phyloP scores from a whole-genome alignment of 1,140 invertebrate species.

The Drosophila ogumai region DNA sequence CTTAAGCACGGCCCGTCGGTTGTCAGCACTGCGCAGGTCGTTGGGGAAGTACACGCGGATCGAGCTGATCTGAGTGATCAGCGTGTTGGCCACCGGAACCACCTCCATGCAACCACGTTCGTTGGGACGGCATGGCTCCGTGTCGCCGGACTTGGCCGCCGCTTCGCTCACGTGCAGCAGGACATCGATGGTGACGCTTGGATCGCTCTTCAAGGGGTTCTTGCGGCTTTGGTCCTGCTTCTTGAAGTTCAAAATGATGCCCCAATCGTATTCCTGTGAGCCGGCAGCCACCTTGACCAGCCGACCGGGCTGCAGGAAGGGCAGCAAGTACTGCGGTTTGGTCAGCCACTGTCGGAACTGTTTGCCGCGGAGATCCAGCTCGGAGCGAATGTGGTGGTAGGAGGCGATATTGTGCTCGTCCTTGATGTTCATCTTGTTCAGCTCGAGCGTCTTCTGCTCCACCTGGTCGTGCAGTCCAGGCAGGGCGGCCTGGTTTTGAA shows the following conservation, averaged over 20 bases:
- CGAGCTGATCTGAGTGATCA: constrained; percentile 95
- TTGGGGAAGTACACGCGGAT: constrained; percentile 95
- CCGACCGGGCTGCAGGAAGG: constrained; percentile 97
- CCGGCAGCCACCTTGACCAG: constrained; percentile 96
- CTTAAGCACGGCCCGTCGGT: constrained; percentile 93
- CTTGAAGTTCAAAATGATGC: constrained; percentile 96
- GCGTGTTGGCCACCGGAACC: constrained; percentile 92
- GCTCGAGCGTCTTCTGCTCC: constrained; percentile 89
- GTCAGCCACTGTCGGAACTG: constrained; percentile 93
- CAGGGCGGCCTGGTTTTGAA: constrained; percentile 98
- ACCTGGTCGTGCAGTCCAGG: constrained; percentile 94
- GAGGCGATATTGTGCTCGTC: constrained; percentile 92
- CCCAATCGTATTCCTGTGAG: constrained; percentile 97
- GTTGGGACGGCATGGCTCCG: constrained; percentile 88
- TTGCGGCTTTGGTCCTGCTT: constrained; percentile 87
- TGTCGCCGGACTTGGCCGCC: constrained; percentile 87
- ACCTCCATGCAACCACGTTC: constrained; percentile 89
- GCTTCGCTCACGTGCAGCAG: constrained; percentile 91
- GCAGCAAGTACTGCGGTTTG: constrained; percentile 94
- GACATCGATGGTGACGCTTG: constrained; percentile 92
- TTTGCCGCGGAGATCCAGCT: constrained; percentile 90
- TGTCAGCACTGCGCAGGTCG: constrained; percentile 94
- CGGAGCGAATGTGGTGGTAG: constrained; percentile 94
- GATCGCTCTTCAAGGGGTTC: constrained; percentile 87
- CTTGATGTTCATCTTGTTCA: constrained; percentile 88